Evolutionary conservation across 2,113 vertebrate genomes (phyloP), one percentile per base, ranked within the genome.

Genomic region (Pseudopodoces humilis): DNA sequence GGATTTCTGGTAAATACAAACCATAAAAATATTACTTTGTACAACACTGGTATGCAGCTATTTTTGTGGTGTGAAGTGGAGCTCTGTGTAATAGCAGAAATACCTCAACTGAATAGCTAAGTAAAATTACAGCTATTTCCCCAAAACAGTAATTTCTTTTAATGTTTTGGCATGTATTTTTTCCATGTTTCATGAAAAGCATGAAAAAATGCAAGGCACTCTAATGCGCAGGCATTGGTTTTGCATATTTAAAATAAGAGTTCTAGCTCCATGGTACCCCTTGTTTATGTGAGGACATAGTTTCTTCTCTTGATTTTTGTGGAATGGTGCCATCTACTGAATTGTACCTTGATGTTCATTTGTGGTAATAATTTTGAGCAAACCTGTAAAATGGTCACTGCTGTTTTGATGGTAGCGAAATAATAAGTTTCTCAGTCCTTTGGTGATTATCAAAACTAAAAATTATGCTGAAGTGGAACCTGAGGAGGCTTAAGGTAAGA

Each of bases 311-410:
- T 68, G 41, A 94, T 86, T 74, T 94, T 86, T 46, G 64, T 86
- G 55, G 69, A 92, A 94, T 83, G 91, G 93, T 96, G 96, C 96
- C 93, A 95, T 92, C 96, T 96, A 70, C 94, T 92, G 93, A 92
- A 69, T 31, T 53, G 43, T 92, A 75, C 47, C 64, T 70, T 81
- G 25, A 15, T 65, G 79, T 81, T 80, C 2, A 18, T 60, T 72
- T 80, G 35, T 69, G 62, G 33, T 85, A 67, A 79, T 58, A 69
- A 35, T 58, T 77, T 65, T 74, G 50, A 88, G 28, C 22, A 62
- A 80, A 53, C 7, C 17, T 43, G 5, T 58, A 23, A 69, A 65
- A 72, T 41, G 10, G 19, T 62, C 18, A 10, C 28, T n/a, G 15
- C 4, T 49, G 0, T 59, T 92, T 77, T 30, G 10, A 28, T 58